phyloP scores from a whole-genome alignment of 2,888 invertebrate species.

The Dioctria linearis region DNA sequence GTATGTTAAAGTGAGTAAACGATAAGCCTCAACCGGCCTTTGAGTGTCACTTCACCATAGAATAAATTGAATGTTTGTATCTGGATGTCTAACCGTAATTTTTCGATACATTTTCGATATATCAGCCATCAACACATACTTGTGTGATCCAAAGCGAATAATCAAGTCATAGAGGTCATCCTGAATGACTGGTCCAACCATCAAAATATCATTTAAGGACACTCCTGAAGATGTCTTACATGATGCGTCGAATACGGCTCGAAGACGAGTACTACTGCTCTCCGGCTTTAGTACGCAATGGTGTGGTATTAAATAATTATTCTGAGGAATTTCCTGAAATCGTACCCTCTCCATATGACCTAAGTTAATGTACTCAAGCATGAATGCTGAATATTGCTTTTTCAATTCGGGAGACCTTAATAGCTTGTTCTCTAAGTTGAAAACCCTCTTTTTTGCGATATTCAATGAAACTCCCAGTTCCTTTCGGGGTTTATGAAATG shows the following conservation, averaged over 20 bases:
- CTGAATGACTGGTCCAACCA: too few species aligned
- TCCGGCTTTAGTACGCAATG: too few species aligned
- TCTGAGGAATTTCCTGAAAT: neutral
- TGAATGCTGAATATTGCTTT: neutral
- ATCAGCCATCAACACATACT: too few species aligned
- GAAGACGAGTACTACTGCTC: too few species aligned
- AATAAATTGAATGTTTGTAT: slow-evolving; percentile 63
- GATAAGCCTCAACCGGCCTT: neutral
- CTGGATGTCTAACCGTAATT: slow-evolving; percentile 7
- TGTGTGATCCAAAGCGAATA: slow-evolving; percentile 62
- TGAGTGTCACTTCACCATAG: slow-evolving; percentile 61
- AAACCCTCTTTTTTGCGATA: neutral
- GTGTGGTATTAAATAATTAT: too few species aligned
- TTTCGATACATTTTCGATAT: too few species aligned
- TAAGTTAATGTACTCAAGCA: slow-evolving; percentile 1
- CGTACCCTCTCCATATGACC: slow-evolving; percentile 41
- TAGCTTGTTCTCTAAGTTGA: neutral
- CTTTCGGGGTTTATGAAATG: neutral
- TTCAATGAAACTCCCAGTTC: neutral
- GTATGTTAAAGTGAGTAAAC: neutral
- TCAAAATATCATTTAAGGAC: neutral
- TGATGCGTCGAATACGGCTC: slow-evolving; percentile 22
- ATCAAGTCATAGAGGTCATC: slow-evolving; percentile 61
- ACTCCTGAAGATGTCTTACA: slow-evolving; percentile 63
- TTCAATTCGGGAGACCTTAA: neutral